Base-by-base conservation (phyloP, 2,888 invertebrate genomes). In the Drosophila pegasa region DNA sequence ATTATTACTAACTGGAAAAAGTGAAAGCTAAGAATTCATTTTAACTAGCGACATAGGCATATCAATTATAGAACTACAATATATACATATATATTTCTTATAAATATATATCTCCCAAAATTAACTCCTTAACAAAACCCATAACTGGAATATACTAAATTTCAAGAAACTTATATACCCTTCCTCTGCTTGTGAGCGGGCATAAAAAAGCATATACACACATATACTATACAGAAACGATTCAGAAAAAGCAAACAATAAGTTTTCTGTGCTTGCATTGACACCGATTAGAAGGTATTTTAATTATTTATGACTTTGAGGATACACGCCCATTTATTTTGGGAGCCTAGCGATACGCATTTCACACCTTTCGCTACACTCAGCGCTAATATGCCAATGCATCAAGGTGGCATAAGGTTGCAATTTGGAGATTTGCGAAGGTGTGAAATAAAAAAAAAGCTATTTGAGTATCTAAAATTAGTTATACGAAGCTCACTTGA, bases 261-360 rank as follows among this genome's bases (percentile, higher is more conserved):
- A 66, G 71, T 74, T 70, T 71, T 59, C 57, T 67, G 62, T 51
- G 70, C 55, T 90, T 81, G 76, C 90, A 89, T 90, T 90, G 90
- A 89, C 89, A 90, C 87, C 75, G 83, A 89, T 90, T 87, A 81
- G 80, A 86, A 82, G 80, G 87, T 78, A 88, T 89, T 88, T 89
- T 89, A 89, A 88, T 87, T 86, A 75, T 82, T 89, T 90, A 90
- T 90, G 89, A 90, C 89, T 89, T 87, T 87, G 87, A 84, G 77
- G 86, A 73, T 64, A 60, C 67, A 66, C 74, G 73, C 61, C 57
- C 55, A 59, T 56, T 58, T 40, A 59, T 56, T 72, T 77, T 72
- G 61, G 64, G 64, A 47, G 63, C 62, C 75, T 63, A 45, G 14
- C 41, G 18, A 8, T 22, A 33, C n/a, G 40, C 16, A 10, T 16